Evolutionary conservation across 2,797 vertebrate genomes (phyloP).

Genomic region (Oreochromis mossambicus): DNA sequence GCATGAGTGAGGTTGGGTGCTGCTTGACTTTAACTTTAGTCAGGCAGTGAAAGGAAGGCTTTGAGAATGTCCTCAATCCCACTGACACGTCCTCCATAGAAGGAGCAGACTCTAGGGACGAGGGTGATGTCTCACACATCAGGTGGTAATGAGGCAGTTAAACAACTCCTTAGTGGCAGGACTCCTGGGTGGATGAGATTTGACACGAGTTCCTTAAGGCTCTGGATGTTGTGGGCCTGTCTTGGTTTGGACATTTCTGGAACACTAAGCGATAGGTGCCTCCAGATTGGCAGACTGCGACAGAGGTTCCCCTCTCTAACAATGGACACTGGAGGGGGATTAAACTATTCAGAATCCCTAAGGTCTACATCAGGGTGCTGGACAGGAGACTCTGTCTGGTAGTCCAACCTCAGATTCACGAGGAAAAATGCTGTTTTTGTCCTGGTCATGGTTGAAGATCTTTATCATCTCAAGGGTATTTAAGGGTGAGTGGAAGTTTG

Average conservation of each 20-base stretch:
- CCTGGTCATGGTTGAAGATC: not conserved
- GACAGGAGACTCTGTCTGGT: not conserved
- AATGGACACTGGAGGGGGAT: not conserved
- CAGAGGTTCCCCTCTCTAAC: not conserved
- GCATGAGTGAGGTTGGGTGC: not conserved
- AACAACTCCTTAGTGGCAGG: not conserved
- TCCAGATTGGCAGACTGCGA: not conserved
- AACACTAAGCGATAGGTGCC: not conserved
- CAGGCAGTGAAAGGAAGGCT: not conserved
- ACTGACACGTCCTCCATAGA: not conserved
- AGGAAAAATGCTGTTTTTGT: not conserved
- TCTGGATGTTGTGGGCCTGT: not conserved
- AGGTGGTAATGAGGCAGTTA: not conserved
- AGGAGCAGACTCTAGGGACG: not conserved
- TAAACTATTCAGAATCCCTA: not conserved
- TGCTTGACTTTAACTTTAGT: not conserved
- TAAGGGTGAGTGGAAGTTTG: not conserved
- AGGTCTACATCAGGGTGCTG: not conserved
- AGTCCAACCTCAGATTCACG: not conserved
- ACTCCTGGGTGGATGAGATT: not conserved
- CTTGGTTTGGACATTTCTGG: not conserved
- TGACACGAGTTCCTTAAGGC: not conserved
- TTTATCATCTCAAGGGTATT: not conserved
- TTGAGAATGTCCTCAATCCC: not conserved
- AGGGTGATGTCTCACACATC: not conserved